phyloP scores from a whole-genome alignment of 2,113 vertebrate species.

The Pterocles orientalis region DNA sequence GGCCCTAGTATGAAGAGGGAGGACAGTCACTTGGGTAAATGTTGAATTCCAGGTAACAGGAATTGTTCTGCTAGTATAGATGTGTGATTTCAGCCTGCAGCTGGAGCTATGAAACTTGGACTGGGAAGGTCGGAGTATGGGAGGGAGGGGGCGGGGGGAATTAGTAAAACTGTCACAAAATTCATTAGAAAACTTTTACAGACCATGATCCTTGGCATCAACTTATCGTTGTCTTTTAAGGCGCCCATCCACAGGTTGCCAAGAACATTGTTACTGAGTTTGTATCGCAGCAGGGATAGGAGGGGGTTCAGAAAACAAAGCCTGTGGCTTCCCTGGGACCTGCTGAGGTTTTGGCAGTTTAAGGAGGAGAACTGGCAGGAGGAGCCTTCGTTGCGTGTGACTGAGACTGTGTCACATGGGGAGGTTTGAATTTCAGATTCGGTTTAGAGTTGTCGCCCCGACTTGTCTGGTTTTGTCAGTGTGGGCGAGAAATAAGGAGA shows the following conservation, averaged over 20 bases:
- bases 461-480: neutral
- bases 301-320: neutral
- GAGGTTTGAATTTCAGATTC: neutral
- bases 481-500: neutral
- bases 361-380: neutral
- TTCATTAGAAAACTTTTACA: neutral
- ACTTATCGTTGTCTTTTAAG: neutral
- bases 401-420: neutral
- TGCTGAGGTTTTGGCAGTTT: neutral
- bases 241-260: neutral
- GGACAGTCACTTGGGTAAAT: neutral
- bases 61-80: neutral
- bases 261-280: neutral
- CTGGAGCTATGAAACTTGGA: neutral
- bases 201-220: accelerated
- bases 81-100: neutral
- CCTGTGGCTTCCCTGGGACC: neutral
- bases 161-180: neutral
- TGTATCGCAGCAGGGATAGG: neutral
- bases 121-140: neutral
- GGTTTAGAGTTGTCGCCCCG: neutral
- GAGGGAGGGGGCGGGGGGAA: accelerated
- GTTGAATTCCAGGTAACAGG: neutral
- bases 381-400: neutral
- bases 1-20: neutral